Conservation (phyloP, 92 coral and sea anemone species). For the Porites cylindrica region DNA sequence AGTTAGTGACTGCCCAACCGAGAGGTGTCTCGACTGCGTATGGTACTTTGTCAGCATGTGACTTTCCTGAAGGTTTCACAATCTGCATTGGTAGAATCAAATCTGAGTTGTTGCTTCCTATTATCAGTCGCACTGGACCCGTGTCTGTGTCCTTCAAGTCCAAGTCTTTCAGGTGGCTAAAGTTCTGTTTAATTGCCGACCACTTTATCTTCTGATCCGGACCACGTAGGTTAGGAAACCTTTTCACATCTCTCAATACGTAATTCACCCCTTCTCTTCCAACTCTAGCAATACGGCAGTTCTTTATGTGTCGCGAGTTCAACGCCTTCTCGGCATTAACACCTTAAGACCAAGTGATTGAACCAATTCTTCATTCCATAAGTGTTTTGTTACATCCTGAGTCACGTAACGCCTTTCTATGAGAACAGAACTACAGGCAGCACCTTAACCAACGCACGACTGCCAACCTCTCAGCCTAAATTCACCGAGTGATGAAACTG, state of each 20-base stretch:
- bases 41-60: slow-evolving; percentile 15
- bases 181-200: slow-evolving; percentile 24
- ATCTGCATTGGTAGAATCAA: slow-evolving; percentile 33
- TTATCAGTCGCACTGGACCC: slow-evolving; percentile 19
- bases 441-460: slow-evolving; percentile 6
- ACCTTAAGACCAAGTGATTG: slow-evolving; percentile 10
- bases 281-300: slow-evolving; percentile 22
- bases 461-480: not conserved
- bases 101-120: slow-evolving; percentile 43
- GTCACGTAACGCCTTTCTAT: slow-evolving; percentile 18
- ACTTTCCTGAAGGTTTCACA: slow-evolving; percentile 25
- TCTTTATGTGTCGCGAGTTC: slow-evolving; percentile 14
- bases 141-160: slow-evolving; percentile 34
- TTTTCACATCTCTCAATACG: slow-evolving; percentile 22
- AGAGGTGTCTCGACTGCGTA: slow-evolving; percentile 42
- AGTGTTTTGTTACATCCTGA: slow-evolving; percentile 38
- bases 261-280: slow-evolving; percentile 22
- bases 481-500: not conserved
- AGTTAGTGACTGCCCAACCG: slow-evolving; percentile 16
- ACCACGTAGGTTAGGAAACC: slow-evolving; percentile 1
- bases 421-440: slow-evolving; percentile 6
- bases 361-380: not conserved
- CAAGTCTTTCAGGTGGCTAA: not conserved
- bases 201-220: slow-evolving; percentile 41
- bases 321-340: slow-evolving; percentile 5